Conservation (phyloP, 2,888 invertebrate genomes). For the Patella ulyssiponensis region DNA sequence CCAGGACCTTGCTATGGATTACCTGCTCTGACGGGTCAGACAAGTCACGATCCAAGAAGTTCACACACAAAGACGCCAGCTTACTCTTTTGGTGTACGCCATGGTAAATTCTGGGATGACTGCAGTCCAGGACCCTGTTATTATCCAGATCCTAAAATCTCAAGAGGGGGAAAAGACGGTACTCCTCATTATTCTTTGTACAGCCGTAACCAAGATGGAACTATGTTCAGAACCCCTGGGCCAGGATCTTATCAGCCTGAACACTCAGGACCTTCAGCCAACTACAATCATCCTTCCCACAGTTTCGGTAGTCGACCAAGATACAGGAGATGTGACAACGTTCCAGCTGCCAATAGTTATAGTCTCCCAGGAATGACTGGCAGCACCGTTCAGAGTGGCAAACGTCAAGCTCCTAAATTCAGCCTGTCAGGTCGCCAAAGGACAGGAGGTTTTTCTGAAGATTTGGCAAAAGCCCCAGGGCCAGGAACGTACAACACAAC, state of each 20-base stretch:
- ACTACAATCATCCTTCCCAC: constrained; percentile 60
- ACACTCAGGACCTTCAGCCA: constrained; percentile 53
- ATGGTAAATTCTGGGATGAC: constrained; percentile 64
- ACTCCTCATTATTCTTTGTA: constrained; percentile 69
- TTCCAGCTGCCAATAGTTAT: constrained; percentile 70
- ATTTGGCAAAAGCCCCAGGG: constrained; percentile 75
- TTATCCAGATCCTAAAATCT: constrained; percentile 56
- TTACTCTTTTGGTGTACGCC: constrained; percentile 63
- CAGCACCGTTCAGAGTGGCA: constrained; percentile 66
- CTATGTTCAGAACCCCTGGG: constrained; percentile 64
- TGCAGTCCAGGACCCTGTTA: constrained; percentile 68
- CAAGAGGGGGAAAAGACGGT: constrained; percentile 65
- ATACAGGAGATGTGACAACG: constrained; percentile 62
- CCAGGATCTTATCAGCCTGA: constrained; percentile 70
- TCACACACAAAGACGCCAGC: constrained; percentile 62
- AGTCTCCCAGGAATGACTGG: constrained; percentile 67
- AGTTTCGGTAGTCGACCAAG: constrained; percentile 67
- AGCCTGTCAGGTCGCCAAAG: constrained; percentile 90
- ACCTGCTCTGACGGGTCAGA: constrained; percentile 64
- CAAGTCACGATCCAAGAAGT: constrained; percentile 66
- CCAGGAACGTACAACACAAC: constrained; percentile 85
- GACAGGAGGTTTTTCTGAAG: constrained; percentile 64
- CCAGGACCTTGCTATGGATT: constrained; percentile 70
- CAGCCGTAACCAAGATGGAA: constrained; percentile 51
- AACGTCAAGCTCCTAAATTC: constrained; percentile 81